Evolutionary conservation across 2,113 vertebrate species (phyloP), one percentile per base, ranked within the genome.

Genomic region (Salvelinus namaycush): DNA sequence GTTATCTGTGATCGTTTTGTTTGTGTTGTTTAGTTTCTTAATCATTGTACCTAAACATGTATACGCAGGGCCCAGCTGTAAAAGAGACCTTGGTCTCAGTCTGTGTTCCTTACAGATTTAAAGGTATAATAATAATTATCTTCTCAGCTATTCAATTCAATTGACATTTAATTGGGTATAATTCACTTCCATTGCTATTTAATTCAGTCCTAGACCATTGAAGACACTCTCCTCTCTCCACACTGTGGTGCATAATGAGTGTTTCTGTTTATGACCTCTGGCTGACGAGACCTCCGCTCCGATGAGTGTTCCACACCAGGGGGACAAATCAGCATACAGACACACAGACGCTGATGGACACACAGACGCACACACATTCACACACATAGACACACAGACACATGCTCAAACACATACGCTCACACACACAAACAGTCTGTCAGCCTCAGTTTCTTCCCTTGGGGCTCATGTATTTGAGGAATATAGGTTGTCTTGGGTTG

Each of bases 91-190:
- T 34, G 34, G 34, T 8, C 34, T 34, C 34, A 34, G 34, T 34
- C 34, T 34, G 34, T 34, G 34, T 34, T 34, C 34, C 6, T 34
- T 34, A 1, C 34, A 7, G 34, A 34, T 7, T 4, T 29, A 3
- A 29, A 34, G 34, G 6, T 34, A 34, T 34, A 7, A 34, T 34
- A 34, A 34, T 8, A 7, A 7, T 34, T 34, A 34, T 8, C 73
- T 75, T 83, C 85, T 24, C 75, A 86, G 70, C 72, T 78, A 78
- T 87, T 80, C 60, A 20, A 82, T 84, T 84, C 84, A 81, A 89
- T 90, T 86, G 87, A 81, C 83, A 87, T 93, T 91, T 92, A 93
- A 92, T 92, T 91, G 85, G 81, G 67, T 86, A 79, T 90, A 89
- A 92, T 92, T 91, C 82, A 88, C 90, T 88, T 90, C 81, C 83